Conservation (phyloP, 2,113 vertebrate genomes). For the Motacilla tschutschensis region DNA sequence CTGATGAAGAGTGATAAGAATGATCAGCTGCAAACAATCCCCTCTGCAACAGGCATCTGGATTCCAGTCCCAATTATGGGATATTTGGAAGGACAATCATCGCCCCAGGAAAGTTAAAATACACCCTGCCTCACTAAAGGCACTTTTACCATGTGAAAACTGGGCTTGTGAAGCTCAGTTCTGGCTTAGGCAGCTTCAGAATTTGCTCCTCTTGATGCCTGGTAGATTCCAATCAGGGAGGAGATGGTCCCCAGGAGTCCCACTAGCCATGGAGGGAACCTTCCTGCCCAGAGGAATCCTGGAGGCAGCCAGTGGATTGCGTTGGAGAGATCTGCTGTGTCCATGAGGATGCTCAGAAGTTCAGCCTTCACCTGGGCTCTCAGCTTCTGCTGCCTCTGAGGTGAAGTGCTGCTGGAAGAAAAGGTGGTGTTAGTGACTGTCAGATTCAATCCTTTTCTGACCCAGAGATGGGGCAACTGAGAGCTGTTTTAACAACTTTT, state of each 20-base stretch:
- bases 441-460: neutral
- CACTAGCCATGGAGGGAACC: conserved; percentile 87
- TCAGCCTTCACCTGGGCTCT: conserved; percentile 65
- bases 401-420: neutral
- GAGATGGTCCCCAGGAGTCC: conserved; percentile 91
- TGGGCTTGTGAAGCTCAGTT: neutral
- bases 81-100: neutral
- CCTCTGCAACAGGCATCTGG: neutral
- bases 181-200: conserved; percentile 23
- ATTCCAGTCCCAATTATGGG: neutral
- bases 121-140: neutral
- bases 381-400: neutral
- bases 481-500: neutral
- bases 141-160: neutral
- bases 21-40: neutral
- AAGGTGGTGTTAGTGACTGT: neutral
- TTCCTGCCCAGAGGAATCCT: conserved; percentile 89
- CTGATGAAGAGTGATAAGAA: neutral
- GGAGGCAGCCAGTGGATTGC: conserved; percentile 93
- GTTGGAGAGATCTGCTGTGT: conserved; percentile 83
- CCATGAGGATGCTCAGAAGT: conserved; percentile 74
- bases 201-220: conserved; percentile 53
- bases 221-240: conserved; percentile 84
- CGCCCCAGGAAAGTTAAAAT: neutral
- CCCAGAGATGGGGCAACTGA: neutral